A percentile compares a stretch with the other conserved stretches of the same genome.
Evolutionary conservation across 2,113 vertebrate genomes (phyloP).

Genomic region (Poeciliopsis occidentalis): DNA sequence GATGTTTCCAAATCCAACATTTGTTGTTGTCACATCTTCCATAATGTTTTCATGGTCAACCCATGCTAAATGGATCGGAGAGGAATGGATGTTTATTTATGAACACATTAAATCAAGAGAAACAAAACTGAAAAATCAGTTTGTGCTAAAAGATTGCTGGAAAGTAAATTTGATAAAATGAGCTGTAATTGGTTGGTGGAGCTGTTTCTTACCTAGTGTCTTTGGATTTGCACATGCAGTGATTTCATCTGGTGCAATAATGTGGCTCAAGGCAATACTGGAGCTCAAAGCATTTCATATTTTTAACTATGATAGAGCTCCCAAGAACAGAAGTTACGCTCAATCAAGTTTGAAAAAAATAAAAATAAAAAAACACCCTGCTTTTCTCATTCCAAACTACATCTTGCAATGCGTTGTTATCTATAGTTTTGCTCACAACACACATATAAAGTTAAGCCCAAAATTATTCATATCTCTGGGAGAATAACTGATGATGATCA

Average conservation of each 20-base stretch:
- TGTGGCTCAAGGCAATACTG: not conserved
- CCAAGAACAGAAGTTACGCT: not conserved
- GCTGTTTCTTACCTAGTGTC: not conserved
- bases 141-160: not conserved
- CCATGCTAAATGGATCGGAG: not conserved
- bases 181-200: not conserved
- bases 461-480: not conserved
- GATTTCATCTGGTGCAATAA: not conserved
- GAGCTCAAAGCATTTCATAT: not conserved
- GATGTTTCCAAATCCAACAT: conserved; percentile 22
- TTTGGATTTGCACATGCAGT: not conserved
- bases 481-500: not conserved
- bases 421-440: not conserved
- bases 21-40: not conserved
- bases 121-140: not conserved
- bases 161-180: not conserved
- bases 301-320: not conserved
- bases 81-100: not conserved
- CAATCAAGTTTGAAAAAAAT: not conserved
- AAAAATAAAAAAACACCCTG: not conserved
- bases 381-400: not conserved
- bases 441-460: conserved; percentile 1
- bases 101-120: not conserved
- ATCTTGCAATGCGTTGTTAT: not conserved
- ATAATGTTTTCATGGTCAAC: not conserved